Conservation (phyloP, 2,888 invertebrate genomes). For the Aspidiotus rigidus region DNA sequence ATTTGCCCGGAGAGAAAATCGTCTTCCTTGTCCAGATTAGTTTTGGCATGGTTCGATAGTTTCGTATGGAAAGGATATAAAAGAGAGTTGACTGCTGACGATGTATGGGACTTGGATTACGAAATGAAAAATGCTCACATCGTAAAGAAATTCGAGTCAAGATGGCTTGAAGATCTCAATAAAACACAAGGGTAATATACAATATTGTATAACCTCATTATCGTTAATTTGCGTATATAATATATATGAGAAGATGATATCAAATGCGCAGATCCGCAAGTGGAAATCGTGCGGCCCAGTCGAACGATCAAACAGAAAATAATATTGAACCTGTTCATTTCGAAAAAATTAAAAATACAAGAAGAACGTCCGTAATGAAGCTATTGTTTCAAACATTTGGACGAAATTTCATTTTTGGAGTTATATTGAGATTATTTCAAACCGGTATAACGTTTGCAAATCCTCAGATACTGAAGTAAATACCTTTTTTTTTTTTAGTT, state of each 20-base stretch:
- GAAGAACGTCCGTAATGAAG: slow-evolving; percentile 65
- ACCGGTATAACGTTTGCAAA: slow-evolving; percentile 80
- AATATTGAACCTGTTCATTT: too few relatives aligned
- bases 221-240: too few relatives aligned
- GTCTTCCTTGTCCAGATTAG: slow-evolving; percentile 74
- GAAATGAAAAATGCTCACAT: slow-evolving; percentile 70
- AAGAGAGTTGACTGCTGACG: slow-evolving; percentile 66
- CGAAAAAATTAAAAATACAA: too few relatives aligned
- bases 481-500: too few relatives aligned
- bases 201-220: too few relatives aligned
- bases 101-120: slow-evolving; percentile 84
- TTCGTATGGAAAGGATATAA: slow-evolving; percentile 77
- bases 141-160: slow-evolving; percentile 70
- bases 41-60: slow-evolving; percentile 85
- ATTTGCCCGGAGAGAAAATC: slow-evolving; percentile 78
- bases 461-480: slow-evolving; percentile 77
- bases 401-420: slow-evolving; percentile 74
- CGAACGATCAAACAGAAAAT: too few relatives aligned
- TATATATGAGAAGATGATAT: too few relatives aligned
- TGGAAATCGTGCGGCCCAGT: too few relatives aligned
- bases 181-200: slow-evolving; percentile 12
- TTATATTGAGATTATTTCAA: slow-evolving; percentile 68
- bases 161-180: slow-evolving; percentile 59
- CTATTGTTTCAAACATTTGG: slow-evolving; percentile 82
- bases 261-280: too few relatives aligned